These are phyloP conservation scores for Bambusicola thoracicus DNA, from an alignment of 2,113 vertebrate species.

Conservation along the genomic window DNA sequence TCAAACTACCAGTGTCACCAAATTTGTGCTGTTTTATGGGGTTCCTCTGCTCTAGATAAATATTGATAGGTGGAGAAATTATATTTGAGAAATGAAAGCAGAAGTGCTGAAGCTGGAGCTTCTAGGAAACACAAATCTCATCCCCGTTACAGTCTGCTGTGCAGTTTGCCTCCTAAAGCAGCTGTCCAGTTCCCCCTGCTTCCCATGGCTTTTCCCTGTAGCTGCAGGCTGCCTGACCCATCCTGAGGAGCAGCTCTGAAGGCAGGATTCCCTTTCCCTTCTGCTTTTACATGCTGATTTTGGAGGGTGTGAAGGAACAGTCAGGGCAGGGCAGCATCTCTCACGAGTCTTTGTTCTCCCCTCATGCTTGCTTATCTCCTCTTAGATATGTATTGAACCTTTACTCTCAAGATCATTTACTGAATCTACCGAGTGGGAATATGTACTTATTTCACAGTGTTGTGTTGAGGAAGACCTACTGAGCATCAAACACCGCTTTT, in stretches of 20 bases:
- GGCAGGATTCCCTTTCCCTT: not conserved
- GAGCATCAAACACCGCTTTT: not conserved
- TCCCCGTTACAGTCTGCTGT: not conserved
- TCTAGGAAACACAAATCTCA: constrained; percentile 58
- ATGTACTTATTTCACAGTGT: not conserved
- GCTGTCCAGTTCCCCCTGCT: not conserved
- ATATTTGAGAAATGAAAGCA: constrained; percentile 24
- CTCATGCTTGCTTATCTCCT: not conserved
- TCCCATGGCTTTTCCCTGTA: not conserved
- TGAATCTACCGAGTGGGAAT: not conserved
- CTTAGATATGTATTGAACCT: not conserved
- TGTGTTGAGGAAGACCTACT: not conserved
- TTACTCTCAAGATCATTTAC: not conserved
- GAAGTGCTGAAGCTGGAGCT: constrained; percentile 36
- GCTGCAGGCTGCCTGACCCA: not conserved
- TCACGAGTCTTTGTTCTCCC: not conserved
- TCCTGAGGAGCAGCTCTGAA: not conserved
- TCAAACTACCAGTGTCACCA: constrained; percentile 25
- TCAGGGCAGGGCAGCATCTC: not conserved
- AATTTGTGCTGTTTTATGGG: not conserved
- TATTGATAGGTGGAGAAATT: constrained; percentile 59
- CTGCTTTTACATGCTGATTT: not conserved
- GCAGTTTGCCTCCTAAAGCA: not conserved
- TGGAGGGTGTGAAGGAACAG: not conserved
- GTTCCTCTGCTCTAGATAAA: constrained; percentile 23